Conservation (phyloP, 2,797 vertebrate species). For the Sebastes itinus region DNA sequence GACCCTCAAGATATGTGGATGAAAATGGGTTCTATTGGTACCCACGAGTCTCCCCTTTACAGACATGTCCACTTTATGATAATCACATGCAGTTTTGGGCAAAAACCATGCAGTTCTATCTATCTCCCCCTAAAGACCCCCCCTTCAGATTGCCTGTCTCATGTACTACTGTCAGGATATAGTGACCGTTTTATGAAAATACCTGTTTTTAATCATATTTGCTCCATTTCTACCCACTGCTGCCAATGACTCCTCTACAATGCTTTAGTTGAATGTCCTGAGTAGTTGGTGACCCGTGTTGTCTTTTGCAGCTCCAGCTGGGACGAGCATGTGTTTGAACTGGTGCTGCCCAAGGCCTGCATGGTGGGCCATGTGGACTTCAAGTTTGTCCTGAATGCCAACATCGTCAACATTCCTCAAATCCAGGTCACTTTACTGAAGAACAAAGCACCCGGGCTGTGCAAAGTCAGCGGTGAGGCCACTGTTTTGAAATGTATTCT, state of each 20-base stretch:
- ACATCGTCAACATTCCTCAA: slow-evolving; percentile 98
- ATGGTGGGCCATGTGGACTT: slow-evolving; percentile 99
- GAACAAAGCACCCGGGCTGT: slow-evolving; percentile 97
- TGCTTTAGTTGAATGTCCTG: not conserved
- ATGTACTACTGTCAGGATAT: too few relatives aligned
- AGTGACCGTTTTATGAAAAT: too few relatives aligned
- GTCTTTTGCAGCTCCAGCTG: slow-evolving; percentile 89
- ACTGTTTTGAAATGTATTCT: not conserved
- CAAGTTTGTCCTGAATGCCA: slow-evolving; percentile 98
- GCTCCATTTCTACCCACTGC: too few relatives aligned
- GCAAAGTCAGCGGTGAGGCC: slow-evolving; percentile 95
- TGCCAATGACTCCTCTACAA: not conserved
- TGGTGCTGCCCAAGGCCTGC: slow-evolving; percentile 98
- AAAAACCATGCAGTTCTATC: too few relatives aligned
- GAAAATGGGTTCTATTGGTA: too few relatives aligned
- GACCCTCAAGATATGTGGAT: too few relatives aligned
- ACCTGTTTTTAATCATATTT: rapidly evolving
- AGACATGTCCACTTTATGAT: too few relatives aligned
- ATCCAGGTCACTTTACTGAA: slow-evolving; percentile 98
- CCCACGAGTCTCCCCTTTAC: too few relatives aligned
- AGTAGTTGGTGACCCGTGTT: not conserved
- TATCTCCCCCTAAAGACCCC: too few relatives aligned
- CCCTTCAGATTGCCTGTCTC: too few relatives aligned
- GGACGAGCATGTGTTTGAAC: slow-evolving; percentile 98
- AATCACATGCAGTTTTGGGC: too few relatives aligned